Base-by-base conservation (phyloP, 2,888 invertebrate genomes). In the Hydrotaea diabolus region DNA sequence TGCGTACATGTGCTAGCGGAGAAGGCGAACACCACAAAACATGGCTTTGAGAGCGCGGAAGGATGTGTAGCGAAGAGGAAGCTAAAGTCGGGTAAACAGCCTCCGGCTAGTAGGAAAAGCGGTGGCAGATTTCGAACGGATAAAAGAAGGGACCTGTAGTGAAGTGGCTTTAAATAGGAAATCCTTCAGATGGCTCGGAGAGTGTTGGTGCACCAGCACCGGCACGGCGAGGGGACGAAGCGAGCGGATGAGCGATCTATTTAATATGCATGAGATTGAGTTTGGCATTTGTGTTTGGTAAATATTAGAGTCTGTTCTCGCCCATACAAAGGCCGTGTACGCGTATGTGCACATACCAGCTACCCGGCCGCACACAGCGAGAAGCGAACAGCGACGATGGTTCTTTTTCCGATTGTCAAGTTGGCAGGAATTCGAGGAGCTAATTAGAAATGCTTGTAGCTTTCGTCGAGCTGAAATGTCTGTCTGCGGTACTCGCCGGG, bases 121-220 rank as follows among this genome's bases (percentile, higher is more conserved):
- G 64, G 26, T 59, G 46, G 69, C 23, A 69, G 23, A 23, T 76
- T 26, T 36, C 39, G 17, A 69, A 46, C 17, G 23, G 53, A 11
- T 43, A 64, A 64, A 81, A 64, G 43, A 75, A 66, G 72, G 78
- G 82, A 85, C 80, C 64, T 71, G 71, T 76, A 84, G 64, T 71
- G 71, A 78, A 85, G 73, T 82, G 77, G 76, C 82, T 82, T 85
- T 62, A 77, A 79, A 79, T 77, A 80, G 85, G 82, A 85, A 85
- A 85, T 85, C 82, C 82, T 85, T 75, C 62, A 73, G 77, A 82
- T 64, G 64, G 76, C 78, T 76, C 21, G 19, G 13, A 43, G 2
- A 39, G 59, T 59, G 57, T 23, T 21, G 57, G 23, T 57, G 62
- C 62, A 62, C 71, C 15, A n/a, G 19, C 9, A n/a, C n/a, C n/a